Percentiles rank a stretch among this genome's conserved stretches.
Conservation (phyloP, 30 jellyfish, hydroid and myxozoan genomes). For the Turritopsis rubra region DNA sequence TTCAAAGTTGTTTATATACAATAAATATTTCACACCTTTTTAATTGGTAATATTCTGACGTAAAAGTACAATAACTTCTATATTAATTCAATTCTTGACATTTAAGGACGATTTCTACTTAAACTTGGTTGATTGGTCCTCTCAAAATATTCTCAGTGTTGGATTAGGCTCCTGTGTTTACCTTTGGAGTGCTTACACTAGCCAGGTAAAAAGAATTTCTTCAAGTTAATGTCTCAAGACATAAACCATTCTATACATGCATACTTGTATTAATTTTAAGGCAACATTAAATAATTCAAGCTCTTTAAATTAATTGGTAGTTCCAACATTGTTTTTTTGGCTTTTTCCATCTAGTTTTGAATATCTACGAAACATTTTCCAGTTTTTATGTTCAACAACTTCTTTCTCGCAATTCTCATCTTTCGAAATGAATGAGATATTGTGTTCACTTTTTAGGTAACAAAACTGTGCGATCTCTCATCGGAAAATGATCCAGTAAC, state of each 20-base stretch:
- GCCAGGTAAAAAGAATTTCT: slow-evolving; percentile 49
- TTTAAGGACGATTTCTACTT: slow-evolving; percentile 77
- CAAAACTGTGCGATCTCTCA: slow-evolving; percentile 77
- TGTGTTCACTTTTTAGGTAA: slow-evolving; percentile 46
- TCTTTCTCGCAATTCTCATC: background rate
- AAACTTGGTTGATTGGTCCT: slow-evolving; percentile 90
- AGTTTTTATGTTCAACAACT: background rate
- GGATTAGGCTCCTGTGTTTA: slow-evolving; percentile 82
- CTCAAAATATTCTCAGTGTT: slow-evolving; percentile 78
- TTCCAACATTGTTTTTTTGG: no score
- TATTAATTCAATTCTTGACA: background rate
- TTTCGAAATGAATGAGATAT: background rate
- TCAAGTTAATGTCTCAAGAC: no score
- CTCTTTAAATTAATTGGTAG: no score
- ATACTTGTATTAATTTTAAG: no score
- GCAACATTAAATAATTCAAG: no score
- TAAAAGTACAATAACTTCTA: no score
- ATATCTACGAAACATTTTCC: background rate
- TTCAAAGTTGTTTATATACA: no score
- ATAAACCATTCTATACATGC: no score
- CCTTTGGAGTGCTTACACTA: slow-evolving; percentile 92
- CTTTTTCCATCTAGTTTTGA: no score
- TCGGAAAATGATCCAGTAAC: slow-evolving; percentile 79
- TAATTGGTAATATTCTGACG: no score
- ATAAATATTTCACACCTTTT: no score